phyloP scores from a whole-genome alignment of 2,888 invertebrate genomes.

The Chloroclystis v-ata region DNA sequence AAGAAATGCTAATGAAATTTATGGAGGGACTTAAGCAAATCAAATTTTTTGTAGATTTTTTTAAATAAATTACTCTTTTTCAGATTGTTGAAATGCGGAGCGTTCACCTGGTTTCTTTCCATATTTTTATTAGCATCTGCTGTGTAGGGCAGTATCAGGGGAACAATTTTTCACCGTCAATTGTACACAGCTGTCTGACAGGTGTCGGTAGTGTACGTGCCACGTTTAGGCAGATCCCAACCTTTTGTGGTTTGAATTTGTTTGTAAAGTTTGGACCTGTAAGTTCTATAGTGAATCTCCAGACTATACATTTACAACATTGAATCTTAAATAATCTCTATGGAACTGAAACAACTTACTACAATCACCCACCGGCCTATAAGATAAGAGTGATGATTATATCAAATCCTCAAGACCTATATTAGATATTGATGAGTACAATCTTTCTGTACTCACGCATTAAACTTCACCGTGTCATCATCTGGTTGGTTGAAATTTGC shows the following conservation, averaged over 20 bases:
- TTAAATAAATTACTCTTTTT: background rate
- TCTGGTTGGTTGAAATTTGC: constrained; percentile 34
- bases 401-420: too few relatives aligned
- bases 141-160: constrained; percentile 44
- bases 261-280: constrained; percentile 7
- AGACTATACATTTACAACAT: too few relatives aligned
- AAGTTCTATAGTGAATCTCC: too few relatives aligned
- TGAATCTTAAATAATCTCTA: too few relatives aligned
- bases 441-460: background rate
- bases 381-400: too few relatives aligned
- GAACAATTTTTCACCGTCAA: constrained; percentile 60
- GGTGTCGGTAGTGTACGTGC: constrained; percentile 60
- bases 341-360: too few relatives aligned
- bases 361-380: too few relatives aligned
- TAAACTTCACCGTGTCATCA: constrained; percentile 13
- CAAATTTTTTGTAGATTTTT: background rate
- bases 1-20: constrained; percentile 15
- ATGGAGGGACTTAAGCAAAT: background rate
- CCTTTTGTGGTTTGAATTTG: constrained; percentile 30
- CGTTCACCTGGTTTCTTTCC: constrained; percentile 18
- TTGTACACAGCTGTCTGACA: constrained; percentile 67
- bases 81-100: constrained; percentile 1
- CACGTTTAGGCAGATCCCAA: constrained; percentile 48
- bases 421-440: too few relatives aligned
- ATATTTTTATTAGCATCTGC: constrained; percentile 54